phyloP scores from a whole-genome alignment of 1,140 invertebrate species.

The Achroia grisella region DNA sequence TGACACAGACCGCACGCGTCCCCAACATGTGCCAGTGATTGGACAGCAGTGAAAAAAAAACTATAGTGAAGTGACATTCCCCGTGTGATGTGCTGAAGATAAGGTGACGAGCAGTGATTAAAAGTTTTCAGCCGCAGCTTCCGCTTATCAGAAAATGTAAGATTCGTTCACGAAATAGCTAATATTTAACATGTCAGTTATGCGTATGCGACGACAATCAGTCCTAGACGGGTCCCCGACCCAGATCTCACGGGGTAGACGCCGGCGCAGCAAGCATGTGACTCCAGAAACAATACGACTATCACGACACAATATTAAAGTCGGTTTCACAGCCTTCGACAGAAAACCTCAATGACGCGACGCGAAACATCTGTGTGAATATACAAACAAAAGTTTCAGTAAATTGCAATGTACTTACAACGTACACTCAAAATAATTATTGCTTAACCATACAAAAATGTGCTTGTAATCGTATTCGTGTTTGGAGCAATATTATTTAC shows the following conservation, averaged over 20 bases:
- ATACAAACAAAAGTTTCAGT: conserved; percentile 47
- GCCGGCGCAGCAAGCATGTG: conserved; percentile 25
- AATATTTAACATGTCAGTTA: conserved; percentile 1
- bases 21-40: conserved; percentile 59
- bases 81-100: conserved; percentile 60
- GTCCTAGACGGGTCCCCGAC: conserved; percentile 38
- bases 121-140: conserved; percentile 50
- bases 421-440: not conserved
- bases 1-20: conserved; percentile 4
- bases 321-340: conserved; percentile 58
- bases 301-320: conserved; percentile 53
- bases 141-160: conserved; percentile 63
- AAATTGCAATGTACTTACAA: not conserved
- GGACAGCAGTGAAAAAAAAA: conserved; percentile 33
- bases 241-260: conserved; percentile 56
- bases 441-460: conserved; percentile 1
- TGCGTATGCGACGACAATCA: conserved; percentile 20
- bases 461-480: not conserved
- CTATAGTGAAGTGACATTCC: conserved; percentile 50
- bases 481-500: too few relatives aligned
- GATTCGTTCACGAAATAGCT: conserved; percentile 31
- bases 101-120: conserved; percentile 31
- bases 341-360: conserved; percentile 52
- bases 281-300: conserved; percentile 46
- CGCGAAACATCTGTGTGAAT: conserved; percentile 67